phyloP scores from a whole-genome alignment of 2,113 vertebrate genomes.

The Mastomys coucha region DNA sequence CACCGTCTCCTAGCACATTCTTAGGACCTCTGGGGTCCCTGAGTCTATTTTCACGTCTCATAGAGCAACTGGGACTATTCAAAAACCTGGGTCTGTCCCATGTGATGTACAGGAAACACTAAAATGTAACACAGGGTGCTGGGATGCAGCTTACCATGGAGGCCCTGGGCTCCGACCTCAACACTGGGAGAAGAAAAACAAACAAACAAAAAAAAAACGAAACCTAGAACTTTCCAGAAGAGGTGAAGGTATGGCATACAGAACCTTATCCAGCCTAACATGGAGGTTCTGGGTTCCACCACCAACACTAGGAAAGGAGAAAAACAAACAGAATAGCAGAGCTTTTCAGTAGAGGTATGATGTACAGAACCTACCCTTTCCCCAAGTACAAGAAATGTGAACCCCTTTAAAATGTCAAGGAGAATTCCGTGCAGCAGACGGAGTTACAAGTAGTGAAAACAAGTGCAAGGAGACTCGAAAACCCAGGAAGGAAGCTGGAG shows the following conservation, averaged over 20 bases:
- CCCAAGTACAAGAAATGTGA: neutral
- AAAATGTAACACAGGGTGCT: neutral
- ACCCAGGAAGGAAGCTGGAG: neutral
- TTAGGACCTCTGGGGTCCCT: neutral
- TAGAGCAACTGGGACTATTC: neutral
- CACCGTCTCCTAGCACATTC: neutral
- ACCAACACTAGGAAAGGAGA: neutral
- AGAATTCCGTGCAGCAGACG: neutral
- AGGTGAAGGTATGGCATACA: neutral
- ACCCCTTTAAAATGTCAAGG: neutral
- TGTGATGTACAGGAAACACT: fast-evolving
- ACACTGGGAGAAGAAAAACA: neutral
- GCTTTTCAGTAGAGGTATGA: too few species aligned
- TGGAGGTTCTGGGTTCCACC: neutral
- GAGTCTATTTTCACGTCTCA: neutral
- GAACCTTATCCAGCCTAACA: too few species aligned
- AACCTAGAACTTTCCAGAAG: neutral
- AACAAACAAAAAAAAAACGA: neutral
- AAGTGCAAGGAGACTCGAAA: neutral
- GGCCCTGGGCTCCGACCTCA: neutral
- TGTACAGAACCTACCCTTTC: neutral
- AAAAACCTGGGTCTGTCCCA: neutral
- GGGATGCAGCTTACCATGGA: neutral
- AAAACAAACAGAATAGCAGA: neutral
- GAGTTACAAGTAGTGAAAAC: neutral